Conservation (phyloP, 1,140 invertebrate genomes). For the Megalopta genalis region DNA sequence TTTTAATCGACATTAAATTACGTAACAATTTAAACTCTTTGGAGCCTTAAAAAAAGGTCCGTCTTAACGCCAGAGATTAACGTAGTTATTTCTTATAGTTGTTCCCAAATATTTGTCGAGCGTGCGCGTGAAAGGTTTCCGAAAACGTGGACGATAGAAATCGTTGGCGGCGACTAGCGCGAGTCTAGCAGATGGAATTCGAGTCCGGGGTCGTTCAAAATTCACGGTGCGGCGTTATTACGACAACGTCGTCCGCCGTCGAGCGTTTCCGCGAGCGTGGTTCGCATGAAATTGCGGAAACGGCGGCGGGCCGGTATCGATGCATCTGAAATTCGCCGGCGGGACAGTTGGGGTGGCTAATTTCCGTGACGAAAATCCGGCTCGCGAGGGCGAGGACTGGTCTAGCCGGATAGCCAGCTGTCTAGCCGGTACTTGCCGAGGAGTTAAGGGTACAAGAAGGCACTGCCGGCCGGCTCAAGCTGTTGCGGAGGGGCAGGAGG, state of each 20-base stretch:
- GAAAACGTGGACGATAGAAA: too few species aligned
- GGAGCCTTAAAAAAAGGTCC: too few species aligned
- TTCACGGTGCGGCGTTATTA: background rate
- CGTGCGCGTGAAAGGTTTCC: too few species aligned
- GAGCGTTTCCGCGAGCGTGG: conserved; percentile 14
- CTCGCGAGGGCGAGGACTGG: background rate
- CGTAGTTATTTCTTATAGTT: too few species aligned
- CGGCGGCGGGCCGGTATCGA: background rate
- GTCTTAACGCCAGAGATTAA: too few species aligned
- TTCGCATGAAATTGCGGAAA: conserved; percentile 31
- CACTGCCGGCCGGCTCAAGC: conserved; percentile 1
- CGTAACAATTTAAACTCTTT: too few species aligned
- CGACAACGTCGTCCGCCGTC: background rate
- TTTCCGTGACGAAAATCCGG: conserved; percentile 46
- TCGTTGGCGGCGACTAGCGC: too few species aligned
- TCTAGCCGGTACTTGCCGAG: conserved; percentile 7
- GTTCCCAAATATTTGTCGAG: too few species aligned
- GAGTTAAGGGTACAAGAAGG: conserved; percentile 41
- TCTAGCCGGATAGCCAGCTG: conserved; percentile 23
- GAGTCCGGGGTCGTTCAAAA: background rate
- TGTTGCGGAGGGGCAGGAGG: conserved; percentile 34
- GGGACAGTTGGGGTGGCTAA: conserved; percentile 23
- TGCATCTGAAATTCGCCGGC: conserved; percentile 21
- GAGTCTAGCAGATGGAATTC: background rate
- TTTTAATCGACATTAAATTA: too few species aligned